These are phyloP conservation scores for Argopecten irradians DNA, from an alignment of 1,140 invertebrate genomes.

Conservation along the genomic window DNA sequence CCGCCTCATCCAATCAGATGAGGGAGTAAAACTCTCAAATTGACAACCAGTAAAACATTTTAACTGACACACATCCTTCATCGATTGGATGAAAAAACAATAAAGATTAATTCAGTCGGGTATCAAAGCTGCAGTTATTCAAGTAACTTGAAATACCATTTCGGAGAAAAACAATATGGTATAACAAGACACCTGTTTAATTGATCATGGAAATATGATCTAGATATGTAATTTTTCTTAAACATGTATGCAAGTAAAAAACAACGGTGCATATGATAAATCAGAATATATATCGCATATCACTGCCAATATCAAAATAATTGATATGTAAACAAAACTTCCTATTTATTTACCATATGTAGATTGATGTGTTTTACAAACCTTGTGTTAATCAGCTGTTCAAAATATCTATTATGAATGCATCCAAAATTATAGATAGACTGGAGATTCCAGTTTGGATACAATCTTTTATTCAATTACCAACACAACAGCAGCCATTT, in stretches of 20 bases:
- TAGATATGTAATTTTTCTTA: not conserved
- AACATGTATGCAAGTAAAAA: not conserved
- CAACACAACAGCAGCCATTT: not conserved
- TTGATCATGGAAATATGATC: not conserved
- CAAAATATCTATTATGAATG: not conserved
- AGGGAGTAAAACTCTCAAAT: too few species aligned
- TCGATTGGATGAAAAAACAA: too few species aligned
- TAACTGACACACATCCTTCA: too few species aligned
- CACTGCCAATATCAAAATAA: too few species aligned
- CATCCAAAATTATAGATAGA: not conserved
- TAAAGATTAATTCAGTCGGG: not conserved
- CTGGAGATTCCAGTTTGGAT: not conserved
- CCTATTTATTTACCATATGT: not conserved
- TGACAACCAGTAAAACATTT: too few species aligned
- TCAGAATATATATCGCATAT: not conserved
- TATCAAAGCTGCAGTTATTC: not conserved
- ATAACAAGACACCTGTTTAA: not conserved
- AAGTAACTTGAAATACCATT: not conserved
- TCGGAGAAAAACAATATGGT: not conserved
- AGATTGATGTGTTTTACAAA: not conserved
- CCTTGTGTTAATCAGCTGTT: not conserved
- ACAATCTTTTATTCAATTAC: not conserved
- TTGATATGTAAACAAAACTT: not conserved
- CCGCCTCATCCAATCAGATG: too few species aligned
- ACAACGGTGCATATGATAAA: not conserved